phyloP scores from a whole-genome alignment of 2,113 vertebrate genomes.

The Pholis gunnellus region DNA sequence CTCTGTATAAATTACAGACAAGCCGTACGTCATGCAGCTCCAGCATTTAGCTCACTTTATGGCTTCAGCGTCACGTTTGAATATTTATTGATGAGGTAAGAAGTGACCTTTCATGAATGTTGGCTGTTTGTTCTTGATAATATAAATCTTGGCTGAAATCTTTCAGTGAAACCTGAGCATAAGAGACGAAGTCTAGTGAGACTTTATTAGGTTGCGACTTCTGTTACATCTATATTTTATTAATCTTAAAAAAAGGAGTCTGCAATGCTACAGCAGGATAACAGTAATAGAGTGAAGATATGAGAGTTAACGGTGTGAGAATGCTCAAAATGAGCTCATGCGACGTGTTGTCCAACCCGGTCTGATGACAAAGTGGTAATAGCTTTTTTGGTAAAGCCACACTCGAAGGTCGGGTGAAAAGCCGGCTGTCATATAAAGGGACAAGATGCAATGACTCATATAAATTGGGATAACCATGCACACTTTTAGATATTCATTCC shows the following conservation, averaged over 20 bases:
- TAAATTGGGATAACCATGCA: not conserved
- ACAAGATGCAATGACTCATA: not conserved
- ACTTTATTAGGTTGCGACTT: not conserved
- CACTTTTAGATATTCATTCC: not conserved
- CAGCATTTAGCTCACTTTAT: not conserved
- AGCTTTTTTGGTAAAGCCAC: not conserved
- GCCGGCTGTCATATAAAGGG: not conserved
- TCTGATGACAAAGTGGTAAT: conserved; percentile 15
- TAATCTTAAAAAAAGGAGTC: not conserved
- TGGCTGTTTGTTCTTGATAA: not conserved
- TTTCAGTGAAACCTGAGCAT: not conserved
- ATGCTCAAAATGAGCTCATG: conserved; percentile 18
- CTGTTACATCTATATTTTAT: conserved; percentile 1
- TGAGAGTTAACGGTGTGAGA: conserved; percentile 13
- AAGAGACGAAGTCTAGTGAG: not conserved
- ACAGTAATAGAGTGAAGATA: not conserved
- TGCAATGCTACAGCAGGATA: not conserved
- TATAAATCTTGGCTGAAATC: not conserved
- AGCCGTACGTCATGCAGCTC: not conserved
- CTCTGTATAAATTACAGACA: not conserved
- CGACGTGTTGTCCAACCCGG: not conserved
- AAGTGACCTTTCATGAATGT: not conserved
- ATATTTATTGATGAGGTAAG: conserved; percentile 6
- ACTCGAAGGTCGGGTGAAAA: not conserved
- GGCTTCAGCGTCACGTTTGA: not conserved